These are phyloP conservation scores for Petaurus breviceps DNA, from an alignment of 2,113 vertebrate genomes.

Conservation along the genomic window DNA sequence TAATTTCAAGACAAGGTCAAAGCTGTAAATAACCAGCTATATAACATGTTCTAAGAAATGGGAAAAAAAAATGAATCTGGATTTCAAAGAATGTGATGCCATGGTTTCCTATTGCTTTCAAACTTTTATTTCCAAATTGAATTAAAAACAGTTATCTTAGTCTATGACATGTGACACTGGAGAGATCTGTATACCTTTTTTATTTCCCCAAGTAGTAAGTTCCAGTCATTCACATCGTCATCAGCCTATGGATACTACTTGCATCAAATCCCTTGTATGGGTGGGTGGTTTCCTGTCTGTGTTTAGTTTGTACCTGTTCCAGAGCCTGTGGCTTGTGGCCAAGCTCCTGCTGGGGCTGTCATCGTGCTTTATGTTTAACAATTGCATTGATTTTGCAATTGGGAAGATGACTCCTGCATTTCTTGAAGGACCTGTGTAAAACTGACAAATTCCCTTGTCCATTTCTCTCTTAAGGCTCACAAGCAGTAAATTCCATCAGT, in stretches of 20 bases:
- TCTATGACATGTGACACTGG: background rate
- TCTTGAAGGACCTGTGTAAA: conserved; percentile 52
- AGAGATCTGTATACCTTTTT: background rate
- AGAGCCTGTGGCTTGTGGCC: conserved; percentile 76
- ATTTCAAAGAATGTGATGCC: background rate
- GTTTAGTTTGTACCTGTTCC: conserved; percentile 79
- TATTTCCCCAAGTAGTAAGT: background rate
- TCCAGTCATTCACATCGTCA: background rate
- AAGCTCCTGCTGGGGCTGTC: conserved; percentile 58
- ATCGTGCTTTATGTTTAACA: conserved; percentile 60
- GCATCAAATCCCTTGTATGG: conserved; percentile 18
- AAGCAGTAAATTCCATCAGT: conserved; percentile 8
- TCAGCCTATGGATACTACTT: background rate
- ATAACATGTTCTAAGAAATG: background rate
- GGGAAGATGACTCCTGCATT: conserved; percentile 53
- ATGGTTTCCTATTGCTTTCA: background rate
- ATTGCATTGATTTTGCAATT: conserved; percentile 69
- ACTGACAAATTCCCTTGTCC: background rate
- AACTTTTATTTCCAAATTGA: background rate
- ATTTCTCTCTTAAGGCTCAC: conserved; percentile 45
- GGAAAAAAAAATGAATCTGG: background rate
- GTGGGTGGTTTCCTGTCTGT: conserved; percentile 82
- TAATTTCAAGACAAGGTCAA: background rate
- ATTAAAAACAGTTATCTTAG: background rate
- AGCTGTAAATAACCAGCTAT: conserved; percentile 8